Conservation (phyloP, 2,888 invertebrate genomes). For the Trichogramma evanescens region DNA sequence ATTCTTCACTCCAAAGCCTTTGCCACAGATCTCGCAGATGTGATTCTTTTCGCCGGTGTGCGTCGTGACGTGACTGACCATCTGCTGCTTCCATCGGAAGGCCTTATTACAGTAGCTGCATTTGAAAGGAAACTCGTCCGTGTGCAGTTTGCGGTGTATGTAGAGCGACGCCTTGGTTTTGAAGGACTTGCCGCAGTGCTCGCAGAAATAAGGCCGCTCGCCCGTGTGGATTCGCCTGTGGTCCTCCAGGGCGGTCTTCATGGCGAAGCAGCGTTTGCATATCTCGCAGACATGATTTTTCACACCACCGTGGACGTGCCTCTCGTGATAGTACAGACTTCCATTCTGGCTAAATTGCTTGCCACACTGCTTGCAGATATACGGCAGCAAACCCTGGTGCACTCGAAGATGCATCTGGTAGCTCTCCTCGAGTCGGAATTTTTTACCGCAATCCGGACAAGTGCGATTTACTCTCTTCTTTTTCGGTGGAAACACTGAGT, state of each 20-base stretch:
- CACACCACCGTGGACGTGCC: conserved; percentile 48
- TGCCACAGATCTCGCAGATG: conserved; percentile 50
- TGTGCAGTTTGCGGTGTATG: conserved; percentile 45
- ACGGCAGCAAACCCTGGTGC: conserved; percentile 35
- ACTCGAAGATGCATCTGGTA: conserved; percentile 27
- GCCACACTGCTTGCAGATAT: conserved; percentile 50
- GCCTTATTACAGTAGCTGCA: conserved; percentile 42
- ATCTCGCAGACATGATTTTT: conserved; percentile 50
- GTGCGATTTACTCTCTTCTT: not conserved
- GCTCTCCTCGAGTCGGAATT: conserved; percentile 27
- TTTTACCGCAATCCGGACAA: conserved; percentile 25
- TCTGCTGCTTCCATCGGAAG: conserved; percentile 50
- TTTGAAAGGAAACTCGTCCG: conserved; percentile 32
- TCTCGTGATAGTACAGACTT: conserved; percentile 53
- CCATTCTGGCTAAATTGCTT: conserved; percentile 50
- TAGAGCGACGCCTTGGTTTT: conserved; percentile 49
- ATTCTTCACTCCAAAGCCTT: conserved; percentile 49
- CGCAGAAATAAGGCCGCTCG: conserved; percentile 47
- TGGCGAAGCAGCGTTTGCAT: conserved; percentile 50
- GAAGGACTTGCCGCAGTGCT: conserved; percentile 50
- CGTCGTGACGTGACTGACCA: conserved; percentile 48
- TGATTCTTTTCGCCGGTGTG: conserved; percentile 48
- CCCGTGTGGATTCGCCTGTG: conserved; percentile 47
- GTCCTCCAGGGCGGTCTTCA: conserved; percentile 49
- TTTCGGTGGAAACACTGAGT: not conserved